Percentiles rank a stretch among this genome's conserved stretches.
Evolutionary conservation across 2,888 invertebrate species (phyloP).

Genomic region (Galerucella pusilla): DNA sequence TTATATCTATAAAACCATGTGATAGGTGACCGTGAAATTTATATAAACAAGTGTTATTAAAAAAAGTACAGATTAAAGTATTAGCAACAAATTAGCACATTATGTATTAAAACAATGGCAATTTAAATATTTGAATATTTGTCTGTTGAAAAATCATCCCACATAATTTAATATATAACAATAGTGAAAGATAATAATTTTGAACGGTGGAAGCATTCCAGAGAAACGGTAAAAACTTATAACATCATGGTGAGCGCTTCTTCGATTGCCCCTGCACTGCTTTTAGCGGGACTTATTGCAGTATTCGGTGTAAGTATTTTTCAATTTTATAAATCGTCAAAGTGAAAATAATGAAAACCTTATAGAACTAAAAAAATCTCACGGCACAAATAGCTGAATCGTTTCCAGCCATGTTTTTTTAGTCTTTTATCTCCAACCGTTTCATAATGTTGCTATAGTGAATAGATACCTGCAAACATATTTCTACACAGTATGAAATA

Average conservation of each 20-base stretch:
- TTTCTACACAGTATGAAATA: no score
- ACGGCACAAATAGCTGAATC: no score
- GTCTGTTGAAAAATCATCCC: neutral
- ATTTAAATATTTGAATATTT: constrained; percentile 2
- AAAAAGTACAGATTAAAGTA: neutral
- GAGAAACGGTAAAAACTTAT: neutral
- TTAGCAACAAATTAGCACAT: neutral
- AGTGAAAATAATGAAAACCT: no score
- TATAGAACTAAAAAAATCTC: no score
- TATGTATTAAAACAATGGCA: neutral
- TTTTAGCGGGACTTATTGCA: neutral
- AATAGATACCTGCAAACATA: no score
- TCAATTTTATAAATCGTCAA: no score
- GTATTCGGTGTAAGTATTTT: neutral
- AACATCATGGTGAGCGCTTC: neutral
- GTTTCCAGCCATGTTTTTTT: no score
- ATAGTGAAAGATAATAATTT: neutral
- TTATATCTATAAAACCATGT: no score
- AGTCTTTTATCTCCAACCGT: no score
- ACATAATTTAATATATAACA: neutral
- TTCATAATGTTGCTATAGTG: no score
- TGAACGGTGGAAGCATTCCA: neutral
- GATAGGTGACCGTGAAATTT: no score
- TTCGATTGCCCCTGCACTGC: neutral
- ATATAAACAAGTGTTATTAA: no score